Evolutionary conservation across 2,888 invertebrate genomes (phyloP).

Genomic region (Agonopterix subpropinquella): DNA sequence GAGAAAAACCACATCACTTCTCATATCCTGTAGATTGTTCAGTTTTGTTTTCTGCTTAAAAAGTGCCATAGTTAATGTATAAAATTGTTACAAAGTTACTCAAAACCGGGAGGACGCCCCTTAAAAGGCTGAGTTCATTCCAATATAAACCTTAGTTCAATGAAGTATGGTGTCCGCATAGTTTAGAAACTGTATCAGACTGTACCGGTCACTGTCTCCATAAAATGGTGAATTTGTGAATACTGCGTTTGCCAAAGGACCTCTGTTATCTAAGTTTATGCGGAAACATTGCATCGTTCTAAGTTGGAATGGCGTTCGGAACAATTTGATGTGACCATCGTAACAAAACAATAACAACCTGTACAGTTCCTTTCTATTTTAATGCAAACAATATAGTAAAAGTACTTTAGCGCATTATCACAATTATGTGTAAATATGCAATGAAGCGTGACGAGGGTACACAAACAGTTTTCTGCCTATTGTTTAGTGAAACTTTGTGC

Average conservation of each 20-base stretch:
- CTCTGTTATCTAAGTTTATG: conserved; percentile 22
- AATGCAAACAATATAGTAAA: conserved; percentile 36
- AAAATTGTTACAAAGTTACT: too few relatives aligned
- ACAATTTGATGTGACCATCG: conserved; percentile 34
- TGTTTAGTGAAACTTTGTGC: conserved; percentile 47
- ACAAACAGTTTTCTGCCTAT: conserved; percentile 40
- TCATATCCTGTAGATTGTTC: too few relatives aligned
- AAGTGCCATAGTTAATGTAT: too few relatives aligned
- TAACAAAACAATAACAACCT: conserved; percentile 36
- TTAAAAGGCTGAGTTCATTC: too few relatives aligned
- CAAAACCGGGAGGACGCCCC: too few relatives aligned
- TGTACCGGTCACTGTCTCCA: conserved; percentile 6
- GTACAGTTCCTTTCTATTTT: conserved; percentile 49
- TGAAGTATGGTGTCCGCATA: too few relatives aligned
- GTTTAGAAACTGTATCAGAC: too few relatives aligned
- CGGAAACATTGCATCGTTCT: conserved; percentile 23
- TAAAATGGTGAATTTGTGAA: conserved; percentile 4
- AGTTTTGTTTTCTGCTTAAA: too few relatives aligned
- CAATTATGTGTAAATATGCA: conserved; percentile 47
- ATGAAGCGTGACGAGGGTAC: conserved; percentile 34
- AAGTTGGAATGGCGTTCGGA: conserved; percentile 20
- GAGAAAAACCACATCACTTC: too few relatives aligned
- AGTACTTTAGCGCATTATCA: conserved; percentile 47
- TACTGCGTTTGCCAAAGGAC: conserved; percentile 18
- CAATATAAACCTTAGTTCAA: too few relatives aligned